Evolutionary conservation across 2,797 vertebrate genomes (phyloP).

Genomic region (Schizopygopsis pylzovi): DNA sequence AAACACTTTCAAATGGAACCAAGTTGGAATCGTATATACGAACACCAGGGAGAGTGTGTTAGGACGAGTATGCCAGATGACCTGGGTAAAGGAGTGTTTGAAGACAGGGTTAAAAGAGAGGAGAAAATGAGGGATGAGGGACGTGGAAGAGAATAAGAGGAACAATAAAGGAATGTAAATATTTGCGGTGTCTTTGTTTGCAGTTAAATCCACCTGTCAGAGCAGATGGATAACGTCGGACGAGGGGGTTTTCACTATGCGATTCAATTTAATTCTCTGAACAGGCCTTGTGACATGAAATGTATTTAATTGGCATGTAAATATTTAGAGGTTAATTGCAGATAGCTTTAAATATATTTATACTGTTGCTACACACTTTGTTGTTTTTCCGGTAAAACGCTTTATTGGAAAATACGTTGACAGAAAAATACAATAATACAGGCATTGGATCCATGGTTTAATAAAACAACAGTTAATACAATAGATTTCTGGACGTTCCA

Average conservation of each 20-base stretch:
- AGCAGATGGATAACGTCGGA: slow-evolving; percentile 67
- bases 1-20: slow-evolving; percentile 41
- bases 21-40: slow-evolving; percentile 5
- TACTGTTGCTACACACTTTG: background rate
- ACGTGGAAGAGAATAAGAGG: slow-evolving; percentile 58
- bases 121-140: slow-evolving; percentile 21
- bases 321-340: slow-evolving; percentile 69
- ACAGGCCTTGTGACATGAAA: slow-evolving; percentile 66
- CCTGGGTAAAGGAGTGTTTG: slow-evolving; percentile 31
- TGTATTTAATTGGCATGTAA: slow-evolving; percentile 76
- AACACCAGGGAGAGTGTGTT: slow-evolving; percentile 4
- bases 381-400: background rate
- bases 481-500: background rate
- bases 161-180: slow-evolving; percentile 80
- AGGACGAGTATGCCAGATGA: slow-evolving; percentile 15
- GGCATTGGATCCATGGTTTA: background rate
- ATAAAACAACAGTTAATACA: no score
- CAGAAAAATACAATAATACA: background rate
- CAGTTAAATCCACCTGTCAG: slow-evolving; percentile 75
- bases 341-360: background rate
- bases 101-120: slow-evolving; percentile 18
- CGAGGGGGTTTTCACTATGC: slow-evolving; percentile 30
- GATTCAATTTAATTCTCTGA: slow-evolving; percentile 39
- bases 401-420: background rate
- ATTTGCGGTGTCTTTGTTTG: slow-evolving; percentile 76